These are phyloP conservation scores for Cyprinella venusta DNA, from an alignment of 2,797 vertebrate species.

Conservation along the genomic window DNA sequence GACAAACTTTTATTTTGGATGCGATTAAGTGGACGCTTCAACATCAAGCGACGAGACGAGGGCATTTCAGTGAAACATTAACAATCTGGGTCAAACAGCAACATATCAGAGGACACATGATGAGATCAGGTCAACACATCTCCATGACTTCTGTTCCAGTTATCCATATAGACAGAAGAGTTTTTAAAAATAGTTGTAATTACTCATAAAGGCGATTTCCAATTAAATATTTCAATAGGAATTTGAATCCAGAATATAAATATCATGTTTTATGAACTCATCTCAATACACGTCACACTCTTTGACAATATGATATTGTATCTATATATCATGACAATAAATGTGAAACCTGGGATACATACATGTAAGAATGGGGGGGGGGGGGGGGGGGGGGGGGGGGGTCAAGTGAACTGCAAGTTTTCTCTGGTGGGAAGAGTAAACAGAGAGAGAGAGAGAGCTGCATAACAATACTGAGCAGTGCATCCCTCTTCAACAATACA, in stretches of 20 bases:
- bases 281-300: too few relatives aligned
- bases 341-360: neutral
- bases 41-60: neutral
- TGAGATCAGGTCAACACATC: too few relatives aligned
- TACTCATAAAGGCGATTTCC: neutral
- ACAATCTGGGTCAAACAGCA: constrained; percentile 13
- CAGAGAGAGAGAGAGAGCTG: neutral
- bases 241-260: too few relatives aligned
- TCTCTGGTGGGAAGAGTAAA: constrained; percentile 13
- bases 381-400: too few relatives aligned
- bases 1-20: too few relatives aligned
- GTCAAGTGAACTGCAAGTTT: neutral
- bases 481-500: constrained; percentile 13
- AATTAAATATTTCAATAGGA: neutral
- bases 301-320: too few relatives aligned
- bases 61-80: neutral
- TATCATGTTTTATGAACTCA: too few relatives aligned
- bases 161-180: neutral
- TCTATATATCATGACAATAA: too few relatives aligned
- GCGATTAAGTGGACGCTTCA: neutral
- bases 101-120: neutral
- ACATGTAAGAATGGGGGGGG: neutral
- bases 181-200: neutral
- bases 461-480: neutral
- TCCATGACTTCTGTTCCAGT: neutral